These are phyloP conservation scores for Podarcis muralis DNA, from an alignment of 2,113 vertebrate genomes.

Conservation along the genomic window DNA sequence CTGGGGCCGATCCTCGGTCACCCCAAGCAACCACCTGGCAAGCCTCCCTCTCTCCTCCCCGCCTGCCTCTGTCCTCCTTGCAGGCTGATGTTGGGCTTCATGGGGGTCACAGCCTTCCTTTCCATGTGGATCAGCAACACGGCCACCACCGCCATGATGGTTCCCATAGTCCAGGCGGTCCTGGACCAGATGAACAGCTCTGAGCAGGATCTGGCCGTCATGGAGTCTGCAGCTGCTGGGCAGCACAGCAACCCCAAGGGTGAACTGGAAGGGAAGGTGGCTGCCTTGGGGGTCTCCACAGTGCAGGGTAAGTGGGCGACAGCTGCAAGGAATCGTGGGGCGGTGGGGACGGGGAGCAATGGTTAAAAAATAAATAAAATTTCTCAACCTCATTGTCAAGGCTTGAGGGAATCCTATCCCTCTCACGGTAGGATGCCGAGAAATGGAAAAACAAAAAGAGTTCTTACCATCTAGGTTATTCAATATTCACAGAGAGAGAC, in stretches of 20 bases:
- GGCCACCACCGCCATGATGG: slow-evolving; percentile 96
- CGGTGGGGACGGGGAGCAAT: not conserved
- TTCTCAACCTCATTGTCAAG: too few species aligned
- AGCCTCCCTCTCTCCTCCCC: not conserved
- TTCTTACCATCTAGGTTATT: too few species aligned
- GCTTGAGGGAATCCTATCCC: too few species aligned
- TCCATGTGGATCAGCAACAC: slow-evolving; percentile 99
- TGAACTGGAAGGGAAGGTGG: slow-evolving; percentile 66
- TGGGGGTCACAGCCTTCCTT: slow-evolving; percentile 91
- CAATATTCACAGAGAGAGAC: too few species aligned
- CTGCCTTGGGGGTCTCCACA: slow-evolving; percentile 11
- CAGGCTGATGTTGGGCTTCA: slow-evolving; percentile 96
- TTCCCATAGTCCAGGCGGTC: slow-evolving; percentile 93
- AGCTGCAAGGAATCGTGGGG: not conserved
- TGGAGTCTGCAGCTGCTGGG: slow-evolving; percentile 29
- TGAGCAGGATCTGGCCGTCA: slow-evolving; percentile 46
- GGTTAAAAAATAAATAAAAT: too few species aligned
- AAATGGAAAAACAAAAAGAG: too few species aligned
- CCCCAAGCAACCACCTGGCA: not conserved
- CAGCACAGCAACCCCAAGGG: slow-evolving; percentile 54
- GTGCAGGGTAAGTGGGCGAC: slow-evolving; percentile 41
- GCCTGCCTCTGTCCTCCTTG: slow-evolving; percentile 23
- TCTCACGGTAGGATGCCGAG: too few species aligned
- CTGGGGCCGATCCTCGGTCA: too few species aligned
- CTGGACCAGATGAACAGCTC: slow-evolving; percentile 84